A percentile compares a stretch with the other conserved stretches of the same genome.
phyloP scores from a whole-genome alignment of 1,140 invertebrate species.

The Propsilocerus akamusi region DNA sequence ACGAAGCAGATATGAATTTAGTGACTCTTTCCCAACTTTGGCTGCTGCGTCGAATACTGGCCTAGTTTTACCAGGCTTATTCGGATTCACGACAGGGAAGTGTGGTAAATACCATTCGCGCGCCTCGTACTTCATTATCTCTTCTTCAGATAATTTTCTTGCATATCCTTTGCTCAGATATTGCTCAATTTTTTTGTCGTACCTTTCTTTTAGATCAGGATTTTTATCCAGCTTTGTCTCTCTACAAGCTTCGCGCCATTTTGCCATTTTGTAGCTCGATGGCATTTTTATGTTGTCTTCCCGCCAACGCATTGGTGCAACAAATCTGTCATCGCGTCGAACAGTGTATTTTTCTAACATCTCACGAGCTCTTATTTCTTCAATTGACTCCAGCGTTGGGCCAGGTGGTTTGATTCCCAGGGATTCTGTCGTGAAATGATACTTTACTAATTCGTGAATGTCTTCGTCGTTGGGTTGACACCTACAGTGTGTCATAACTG shows the following conservation, averaged over 20 bases:
- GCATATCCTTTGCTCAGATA: conserved; percentile 8
- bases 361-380: too few relatives aligned
- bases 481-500: too few relatives aligned
- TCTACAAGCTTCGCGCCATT: conserved; percentile 1
- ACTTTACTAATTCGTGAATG: too few relatives aligned
- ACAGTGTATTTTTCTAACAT: not conserved
- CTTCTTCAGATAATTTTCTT: not conserved
- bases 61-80: not conserved
- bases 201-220: too few relatives aligned
- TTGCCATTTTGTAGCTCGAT: not conserved
- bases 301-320: conserved; percentile 6
- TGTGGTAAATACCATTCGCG: conserved; percentile 14
- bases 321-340: conserved; percentile 4
- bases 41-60: conserved; percentile 10
- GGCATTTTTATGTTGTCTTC: not conserved
- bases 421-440: too few relatives aligned
- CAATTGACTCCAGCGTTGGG: too few relatives aligned
- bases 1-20: conserved; percentile 11
- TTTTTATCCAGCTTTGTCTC: conserved; percentile 4
- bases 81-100: conserved; percentile 12
- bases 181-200: conserved; percentile 3
- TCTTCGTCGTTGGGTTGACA: too few relatives aligned
- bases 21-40: conserved; percentile 7
- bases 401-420: too few relatives aligned
- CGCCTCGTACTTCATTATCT: not conserved